A percentile compares a stretch with the other conserved stretches of the same genome.
Evolutionary conservation across 2,888 invertebrate species (phyloP).

Genomic region (Lasioglossum malachurum): DNA sequence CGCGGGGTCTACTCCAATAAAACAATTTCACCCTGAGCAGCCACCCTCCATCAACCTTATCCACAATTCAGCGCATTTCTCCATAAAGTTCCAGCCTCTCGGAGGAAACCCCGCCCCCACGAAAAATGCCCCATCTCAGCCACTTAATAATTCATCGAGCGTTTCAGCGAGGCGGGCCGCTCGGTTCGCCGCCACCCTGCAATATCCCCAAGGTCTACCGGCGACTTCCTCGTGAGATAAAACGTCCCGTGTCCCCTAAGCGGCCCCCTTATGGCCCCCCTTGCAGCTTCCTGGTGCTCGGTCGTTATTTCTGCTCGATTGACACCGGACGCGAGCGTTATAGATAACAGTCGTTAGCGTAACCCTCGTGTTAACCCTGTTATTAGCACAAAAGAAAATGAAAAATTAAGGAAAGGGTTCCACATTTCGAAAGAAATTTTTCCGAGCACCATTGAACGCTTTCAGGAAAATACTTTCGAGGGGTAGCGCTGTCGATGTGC

Average conservation of each 20-base stretch:
- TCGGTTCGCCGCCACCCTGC: background rate
- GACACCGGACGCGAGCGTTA: slow-evolving; percentile 27
- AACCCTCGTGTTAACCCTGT: no score
- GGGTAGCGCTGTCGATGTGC: background rate
- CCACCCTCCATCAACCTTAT: background rate
- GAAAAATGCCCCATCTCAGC: background rate
- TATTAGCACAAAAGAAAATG: no score
- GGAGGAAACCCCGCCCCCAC: background rate
- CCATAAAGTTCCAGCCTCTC: background rate
- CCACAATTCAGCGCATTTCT: background rate
- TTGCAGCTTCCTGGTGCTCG: slow-evolving; percentile 36
- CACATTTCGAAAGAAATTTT: no score
- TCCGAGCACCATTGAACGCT: no score
- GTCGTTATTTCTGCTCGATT: slow-evolving; percentile 48
- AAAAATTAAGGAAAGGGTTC: no score
- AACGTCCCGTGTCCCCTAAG: slow-evolving; percentile 6
- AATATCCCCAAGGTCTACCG: slow-evolving; percentile 16
- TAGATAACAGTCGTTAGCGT: no score
- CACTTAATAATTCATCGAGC: background rate
- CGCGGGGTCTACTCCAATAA: background rate
- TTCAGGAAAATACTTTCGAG: background rate
- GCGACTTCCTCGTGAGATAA: slow-evolving; percentile 63
- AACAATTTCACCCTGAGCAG: background rate
- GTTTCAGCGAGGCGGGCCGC: slow-evolving; percentile 9
- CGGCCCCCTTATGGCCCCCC: slow-evolving; percentile 3